Evolutionary conservation across 2,888 invertebrate species (phyloP), one percentile per base, ranked within the genome.

Genomic region (Diaphora mendica): DNA sequence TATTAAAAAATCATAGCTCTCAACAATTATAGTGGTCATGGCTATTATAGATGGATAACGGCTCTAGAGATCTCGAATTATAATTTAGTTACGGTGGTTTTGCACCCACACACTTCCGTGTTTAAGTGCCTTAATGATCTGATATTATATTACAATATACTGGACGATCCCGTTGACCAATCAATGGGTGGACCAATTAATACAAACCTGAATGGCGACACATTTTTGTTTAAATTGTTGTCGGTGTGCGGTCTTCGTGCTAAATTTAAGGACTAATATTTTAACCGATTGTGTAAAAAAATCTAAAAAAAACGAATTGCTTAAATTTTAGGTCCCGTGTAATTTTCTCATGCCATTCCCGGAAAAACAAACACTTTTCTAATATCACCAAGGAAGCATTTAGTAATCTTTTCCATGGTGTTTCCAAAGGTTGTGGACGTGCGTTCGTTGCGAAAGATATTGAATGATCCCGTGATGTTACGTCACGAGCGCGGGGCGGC

Each of bases 61-160:
- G 93, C 82, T 86, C 89, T 89, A 87, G 90, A 90, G 91, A 92
- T 88, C 89, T 94, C 93, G 91, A 95, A 95, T 95, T 95, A 95
- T 94, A 95, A 92, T 95, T 95, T 95, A 87, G 95, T 88, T 92
- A 93, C 94, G 95, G 94, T 93, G 93, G 90, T 95, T 94, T 94
- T 88, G 95, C 95, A 93, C 95, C 95, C 95, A 95, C 95, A 94
- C 95, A 93, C 92, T 95, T 95, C 95, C 95, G 94, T 90, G 90
- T 93, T 91, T 89, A 90, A 91, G 87, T 91, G 91, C 88, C 88
- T 91, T 95, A 94, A 95, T 94, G 93, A 92, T 92, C 91, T 90
- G 91, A 92, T 94, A 94, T 94, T 94, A 92, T 92, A 91, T 93
- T 93, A 93, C 92, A 91, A 92, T 93, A 92, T 92, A 91, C 90